Evolutionary conservation across 2,113 vertebrate species (phyloP).

Genomic region (Pimephales promelas): DNA sequence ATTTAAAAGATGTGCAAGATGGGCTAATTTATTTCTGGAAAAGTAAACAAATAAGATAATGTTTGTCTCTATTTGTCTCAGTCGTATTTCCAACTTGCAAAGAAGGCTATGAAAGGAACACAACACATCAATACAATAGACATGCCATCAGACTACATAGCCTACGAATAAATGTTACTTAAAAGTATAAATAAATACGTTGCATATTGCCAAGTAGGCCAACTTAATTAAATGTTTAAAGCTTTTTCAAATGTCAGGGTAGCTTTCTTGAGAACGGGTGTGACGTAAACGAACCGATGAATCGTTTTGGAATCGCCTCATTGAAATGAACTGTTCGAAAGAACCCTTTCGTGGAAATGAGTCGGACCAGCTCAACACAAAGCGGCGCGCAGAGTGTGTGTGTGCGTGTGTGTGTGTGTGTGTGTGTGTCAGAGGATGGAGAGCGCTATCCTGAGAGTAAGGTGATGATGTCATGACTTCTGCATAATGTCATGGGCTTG

Average conservation of each 20-base stretch:
- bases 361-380: neutral
- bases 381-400: neutral
- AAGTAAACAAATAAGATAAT: neutral
- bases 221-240: neutral
- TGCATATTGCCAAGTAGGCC: neutral
- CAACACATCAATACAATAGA: neutral
- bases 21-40: neutral
- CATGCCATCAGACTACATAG: neutral
- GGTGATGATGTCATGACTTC: conserved; percentile 14
- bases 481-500: neutral
- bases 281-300: neutral
- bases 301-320: neutral
- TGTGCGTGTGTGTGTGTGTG: neutral
- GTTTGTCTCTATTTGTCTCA: neutral
- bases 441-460: neutral
- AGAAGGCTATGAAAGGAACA: neutral
- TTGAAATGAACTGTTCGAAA: neutral
- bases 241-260: neutral
- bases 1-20: neutral
- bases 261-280: neutral
- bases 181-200: neutral
- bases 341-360: neutral
- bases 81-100: neutral
- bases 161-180: neutral
- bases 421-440: neutral